Evolutionary conservation across 2,888 invertebrate genomes (phyloP).

Genomic region (Dromius quadrimaculatus): DNA sequence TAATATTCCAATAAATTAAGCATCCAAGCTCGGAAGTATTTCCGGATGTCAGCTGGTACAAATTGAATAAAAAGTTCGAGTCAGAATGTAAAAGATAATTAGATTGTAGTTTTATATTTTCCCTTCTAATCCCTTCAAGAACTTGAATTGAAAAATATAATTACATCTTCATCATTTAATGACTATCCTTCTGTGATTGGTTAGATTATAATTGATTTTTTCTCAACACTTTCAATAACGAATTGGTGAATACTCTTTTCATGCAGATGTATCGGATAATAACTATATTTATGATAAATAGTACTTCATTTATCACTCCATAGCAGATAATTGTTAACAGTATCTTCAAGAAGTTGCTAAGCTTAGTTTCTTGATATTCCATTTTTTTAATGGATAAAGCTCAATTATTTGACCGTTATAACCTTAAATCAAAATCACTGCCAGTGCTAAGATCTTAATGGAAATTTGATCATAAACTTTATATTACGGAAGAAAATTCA

Average conservation of each 20-base stretch:
- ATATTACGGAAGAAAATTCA: neutral
- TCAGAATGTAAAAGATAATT: neutral
- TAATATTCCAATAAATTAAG: too few relatives aligned
- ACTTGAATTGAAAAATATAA: neutral
- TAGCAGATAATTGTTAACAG: conserved; percentile 2
- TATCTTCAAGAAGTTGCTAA: conserved; percentile 17
- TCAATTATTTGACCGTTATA: neutral
- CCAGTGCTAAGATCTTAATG: too few relatives aligned
- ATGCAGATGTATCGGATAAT: neutral
- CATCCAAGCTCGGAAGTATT: too few relatives aligned
- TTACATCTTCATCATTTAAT: neutral
- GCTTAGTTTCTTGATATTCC: neutral
- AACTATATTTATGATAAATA: conserved; percentile 13
- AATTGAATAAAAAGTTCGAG: too few relatives aligned
- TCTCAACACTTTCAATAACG: conserved; percentile 2
- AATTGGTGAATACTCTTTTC: conserved; percentile 18
- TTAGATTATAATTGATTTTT: neutral
- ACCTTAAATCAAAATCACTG: too few relatives aligned
- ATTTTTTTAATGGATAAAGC: neutral
- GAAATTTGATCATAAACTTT: too few relatives aligned
- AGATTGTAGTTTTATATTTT: neutral
- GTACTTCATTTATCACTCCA: conserved; percentile 5
- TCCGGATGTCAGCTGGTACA: neutral
- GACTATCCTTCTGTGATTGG: too few relatives aligned
- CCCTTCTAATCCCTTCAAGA: neutral